Percentiles rank a stretch among this genome's conserved stretches.
phyloP scores from a whole-genome alignment of 2,113 vertebrate species.

The Psephotus haematonotus region DNA sequence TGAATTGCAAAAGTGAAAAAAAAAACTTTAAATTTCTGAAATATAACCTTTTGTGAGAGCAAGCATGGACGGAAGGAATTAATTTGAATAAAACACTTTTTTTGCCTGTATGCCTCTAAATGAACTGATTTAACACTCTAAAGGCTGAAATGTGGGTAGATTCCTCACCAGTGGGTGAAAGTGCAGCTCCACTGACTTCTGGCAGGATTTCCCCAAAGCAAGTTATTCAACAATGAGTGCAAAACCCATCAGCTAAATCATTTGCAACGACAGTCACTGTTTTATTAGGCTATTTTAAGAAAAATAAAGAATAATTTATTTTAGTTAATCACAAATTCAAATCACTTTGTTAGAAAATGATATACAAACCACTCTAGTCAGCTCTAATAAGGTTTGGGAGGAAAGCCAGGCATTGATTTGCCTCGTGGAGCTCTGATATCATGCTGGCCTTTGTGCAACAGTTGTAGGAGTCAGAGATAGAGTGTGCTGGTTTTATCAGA shows the following conservation, averaged over 20 bases:
- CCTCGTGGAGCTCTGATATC: background rate
- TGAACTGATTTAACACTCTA: background rate
- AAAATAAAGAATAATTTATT: background rate
- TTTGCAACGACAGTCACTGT: background rate
- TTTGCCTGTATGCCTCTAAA: background rate
- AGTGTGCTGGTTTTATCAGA: background rate
- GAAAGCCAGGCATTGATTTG: conserved; percentile 22
- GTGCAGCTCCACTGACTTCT: background rate
- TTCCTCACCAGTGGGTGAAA: background rate
- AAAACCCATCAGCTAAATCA: background rate
- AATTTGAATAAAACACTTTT: background rate
- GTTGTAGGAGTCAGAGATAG: background rate
- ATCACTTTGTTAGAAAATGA: background rate
- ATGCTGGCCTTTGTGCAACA: background rate
- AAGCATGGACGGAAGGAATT: background rate
- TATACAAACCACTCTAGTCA: conserved; percentile 13
- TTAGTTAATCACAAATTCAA: conserved; percentile 45
- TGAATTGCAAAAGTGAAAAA: background rate
- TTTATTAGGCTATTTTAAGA: background rate
- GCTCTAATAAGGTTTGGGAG: background rate
- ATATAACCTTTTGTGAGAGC: background rate
- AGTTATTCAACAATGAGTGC: background rate
- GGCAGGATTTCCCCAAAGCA: background rate
- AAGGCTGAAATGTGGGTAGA: background rate
- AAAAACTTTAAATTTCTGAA: background rate